Evolutionary conservation across 2,888 invertebrate genomes (phyloP).

Genomic region (Tipula confusa): DNA sequence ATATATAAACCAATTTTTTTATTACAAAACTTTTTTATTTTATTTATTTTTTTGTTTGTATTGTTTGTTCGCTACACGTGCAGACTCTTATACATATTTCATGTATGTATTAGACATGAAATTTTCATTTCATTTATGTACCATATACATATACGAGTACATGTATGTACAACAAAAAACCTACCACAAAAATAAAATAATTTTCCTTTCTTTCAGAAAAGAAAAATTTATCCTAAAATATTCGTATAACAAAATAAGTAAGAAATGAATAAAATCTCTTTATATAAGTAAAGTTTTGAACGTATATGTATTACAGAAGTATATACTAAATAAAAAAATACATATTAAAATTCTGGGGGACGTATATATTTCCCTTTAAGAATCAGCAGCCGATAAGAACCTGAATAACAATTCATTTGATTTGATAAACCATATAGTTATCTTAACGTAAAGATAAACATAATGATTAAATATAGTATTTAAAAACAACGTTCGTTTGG

Average conservation of each 20-base stretch:
- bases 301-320: background rate
- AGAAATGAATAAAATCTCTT: background rate
- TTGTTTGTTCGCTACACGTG: background rate
- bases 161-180: background rate
- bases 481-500: too few species aligned
- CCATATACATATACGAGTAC: background rate
- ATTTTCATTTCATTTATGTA: background rate
- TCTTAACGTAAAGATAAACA: too few species aligned
- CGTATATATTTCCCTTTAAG: background rate
- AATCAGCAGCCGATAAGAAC: background rate
- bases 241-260: background rate
- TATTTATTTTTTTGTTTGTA: background rate
- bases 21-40: background rate
- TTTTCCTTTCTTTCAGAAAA: background rate
- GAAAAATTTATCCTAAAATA: background rate
- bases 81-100: slow-evolving; percentile 3
- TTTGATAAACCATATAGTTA: background rate
- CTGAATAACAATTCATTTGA: background rate
- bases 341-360: background rate
- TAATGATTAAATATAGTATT: too few species aligned
- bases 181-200: background rate
- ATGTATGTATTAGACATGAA: background rate
- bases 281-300: background rate
- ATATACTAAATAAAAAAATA: too few species aligned
- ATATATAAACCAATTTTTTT: background rate